phyloP scores from a whole-genome alignment of 1,140 invertebrate genomes.

The Stenopsyche tienmushanensis region DNA sequence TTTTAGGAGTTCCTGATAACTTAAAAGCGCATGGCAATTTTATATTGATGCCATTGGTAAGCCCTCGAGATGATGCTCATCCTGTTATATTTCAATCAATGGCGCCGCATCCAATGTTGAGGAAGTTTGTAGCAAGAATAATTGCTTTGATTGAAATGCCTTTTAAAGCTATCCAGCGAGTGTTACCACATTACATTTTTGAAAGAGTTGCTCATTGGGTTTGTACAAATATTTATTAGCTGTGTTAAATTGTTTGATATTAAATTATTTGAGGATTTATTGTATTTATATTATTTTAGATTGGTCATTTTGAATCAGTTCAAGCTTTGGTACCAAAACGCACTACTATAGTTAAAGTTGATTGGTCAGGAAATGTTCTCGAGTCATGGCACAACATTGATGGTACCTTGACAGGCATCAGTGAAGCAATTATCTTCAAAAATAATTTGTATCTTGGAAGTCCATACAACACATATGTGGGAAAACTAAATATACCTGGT shows the following conservation, averaged over 20 bases:
- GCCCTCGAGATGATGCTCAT: slow-evolving; percentile 54
- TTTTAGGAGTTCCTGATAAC: slow-evolving; percentile 70
- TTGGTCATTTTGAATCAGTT: slow-evolving; percentile 52
- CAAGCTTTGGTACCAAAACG: slow-evolving; percentile 45
- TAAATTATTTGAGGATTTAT: slow-evolving; percentile 13
- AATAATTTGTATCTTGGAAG: slow-evolving; percentile 60
- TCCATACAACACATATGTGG: slow-evolving; percentile 68
- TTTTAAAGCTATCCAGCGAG: slow-evolving; percentile 58
- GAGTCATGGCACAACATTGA: slow-evolving; percentile 60
- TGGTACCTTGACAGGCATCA: slow-evolving; percentile 52
- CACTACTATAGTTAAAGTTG: slow-evolving; percentile 59
- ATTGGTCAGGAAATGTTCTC: slow-evolving; percentile 67
- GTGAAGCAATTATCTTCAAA: slow-evolving; percentile 62
- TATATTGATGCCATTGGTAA: slow-evolving; percentile 64
- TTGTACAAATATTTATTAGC: slow-evolving; percentile 52
- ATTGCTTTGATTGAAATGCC: slow-evolving; percentile 58
- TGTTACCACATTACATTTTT: slow-evolving; percentile 61
- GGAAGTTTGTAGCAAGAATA: slow-evolving; percentile 62
- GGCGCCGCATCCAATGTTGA: slow-evolving; percentile 57
- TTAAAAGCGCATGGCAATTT: slow-evolving; percentile 64
- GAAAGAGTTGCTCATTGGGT: slow-evolving; percentile 58
- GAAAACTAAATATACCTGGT: slow-evolving; percentile 55
- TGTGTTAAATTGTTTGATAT: slow-evolving; percentile 17
- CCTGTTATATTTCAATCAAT: slow-evolving; percentile 55
- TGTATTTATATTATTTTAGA: slow-evolving; percentile 47